A percentile compares a stretch with the other conserved stretches of the same genome.
phyloP scores from a whole-genome alignment of 2,888 invertebrate genomes.

The Xanthorhoe designata region DNA sequence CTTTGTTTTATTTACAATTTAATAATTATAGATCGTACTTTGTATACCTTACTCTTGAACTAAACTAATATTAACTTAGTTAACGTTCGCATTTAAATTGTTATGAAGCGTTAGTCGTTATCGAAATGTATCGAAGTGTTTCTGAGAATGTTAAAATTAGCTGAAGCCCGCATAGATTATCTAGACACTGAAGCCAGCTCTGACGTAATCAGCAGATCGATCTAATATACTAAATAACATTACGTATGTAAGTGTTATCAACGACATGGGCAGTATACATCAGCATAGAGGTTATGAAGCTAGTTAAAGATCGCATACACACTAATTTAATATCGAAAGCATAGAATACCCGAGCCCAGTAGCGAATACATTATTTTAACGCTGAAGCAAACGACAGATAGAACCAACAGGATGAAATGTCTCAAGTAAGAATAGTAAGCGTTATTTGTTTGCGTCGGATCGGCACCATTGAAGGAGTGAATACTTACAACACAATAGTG shows the following conservation, averaged over 20 bases:
- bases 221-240: constrained; percentile 80
- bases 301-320: constrained; percentile 83
- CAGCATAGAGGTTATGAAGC: constrained; percentile 84
- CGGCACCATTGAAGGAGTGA: constrained; percentile 74
- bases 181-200: constrained; percentile 85
- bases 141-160: constrained; percentile 73
- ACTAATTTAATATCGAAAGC: constrained; percentile 85
- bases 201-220: constrained; percentile 81
- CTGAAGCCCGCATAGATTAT: constrained; percentile 84
- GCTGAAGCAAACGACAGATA: constrained; percentile 84
- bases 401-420: constrained; percentile 80
- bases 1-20: constrained; percentile 40
- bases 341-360: constrained; percentile 85
- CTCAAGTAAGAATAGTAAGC: constrained; percentile 79
- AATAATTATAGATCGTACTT: constrained; percentile 25
- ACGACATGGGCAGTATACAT: constrained; percentile 81
- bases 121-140: constrained; percentile 59
- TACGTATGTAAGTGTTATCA: constrained; percentile 79
- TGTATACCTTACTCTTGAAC: constrained; percentile 39
- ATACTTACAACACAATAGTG: constrained; percentile 83
- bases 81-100: constrained; percentile 47
- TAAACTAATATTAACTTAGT: constrained; percentile 36
- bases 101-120: constrained; percentile 59
- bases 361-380: constrained; percentile 82
- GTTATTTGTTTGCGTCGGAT: constrained; percentile 72